These are phyloP conservation scores for Mylabris sibirica DNA, from an alignment of 2,888 invertebrate species.

Conservation along the genomic window DNA sequence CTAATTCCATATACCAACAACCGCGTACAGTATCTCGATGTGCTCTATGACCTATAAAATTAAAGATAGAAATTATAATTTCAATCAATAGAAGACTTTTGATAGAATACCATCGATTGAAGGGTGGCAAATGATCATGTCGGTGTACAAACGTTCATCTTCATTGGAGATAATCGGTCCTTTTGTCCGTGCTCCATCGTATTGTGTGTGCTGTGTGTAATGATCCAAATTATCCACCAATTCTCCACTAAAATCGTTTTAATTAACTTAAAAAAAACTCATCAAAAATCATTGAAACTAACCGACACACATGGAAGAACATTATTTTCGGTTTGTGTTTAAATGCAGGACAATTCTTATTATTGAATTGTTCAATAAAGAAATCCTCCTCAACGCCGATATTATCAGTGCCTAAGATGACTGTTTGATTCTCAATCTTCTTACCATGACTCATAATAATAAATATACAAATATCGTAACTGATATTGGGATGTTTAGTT, in stretches of 20 bases:
- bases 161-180: slow-evolving; percentile 17
- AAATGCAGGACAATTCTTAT: slow-evolving; percentile 65
- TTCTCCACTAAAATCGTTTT: slow-evolving; percentile 50
- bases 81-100: no score
- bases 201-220: slow-evolving; percentile 25
- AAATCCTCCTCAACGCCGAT: slow-evolving; percentile 63
- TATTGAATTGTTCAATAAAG: slow-evolving; percentile 63
- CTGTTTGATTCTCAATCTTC: slow-evolving; percentile 59
- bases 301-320: slow-evolving; percentile 75
- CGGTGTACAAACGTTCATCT: slow-evolving; percentile 25
- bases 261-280: neutral
- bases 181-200: slow-evolving; percentile 22
- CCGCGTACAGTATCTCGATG: slow-evolving; percentile 68
- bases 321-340: slow-evolving; percentile 73
- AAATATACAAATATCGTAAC: slow-evolving; percentile 69
- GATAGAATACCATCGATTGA: slow-evolving; percentile 21
- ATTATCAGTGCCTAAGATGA: slow-evolving; percentile 69
- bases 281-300: slow-evolving; percentile 35
- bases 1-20: slow-evolving; percentile 74
- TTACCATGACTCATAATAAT: slow-evolving; percentile 74
- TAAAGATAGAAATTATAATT: no score
- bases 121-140: slow-evolving; percentile 31
- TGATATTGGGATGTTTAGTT: slow-evolving; percentile 55
- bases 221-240: slow-evolving; percentile 44
- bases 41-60: slow-evolving; percentile 59